Evolutionary conservation across 2,113 vertebrate genomes (phyloP), one percentile per base, ranked within the genome.

Genomic region (Bubo scandiacus): DNA sequence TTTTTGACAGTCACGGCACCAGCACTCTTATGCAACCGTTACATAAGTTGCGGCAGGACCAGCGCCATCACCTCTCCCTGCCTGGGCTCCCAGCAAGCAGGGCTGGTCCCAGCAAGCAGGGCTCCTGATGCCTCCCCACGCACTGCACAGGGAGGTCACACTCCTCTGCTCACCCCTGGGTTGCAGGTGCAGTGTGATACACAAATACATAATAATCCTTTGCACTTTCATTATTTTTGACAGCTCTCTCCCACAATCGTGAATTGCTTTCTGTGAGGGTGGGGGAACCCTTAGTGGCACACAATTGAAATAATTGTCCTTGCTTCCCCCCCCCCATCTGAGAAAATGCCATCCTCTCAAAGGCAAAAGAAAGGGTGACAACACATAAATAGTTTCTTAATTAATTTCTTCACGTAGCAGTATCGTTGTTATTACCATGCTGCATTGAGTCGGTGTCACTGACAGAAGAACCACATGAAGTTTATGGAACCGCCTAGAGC

Each of bases 381-480:
- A 80, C 49, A 36, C 0, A 1, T 38, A 89, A 87, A 89, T 36
- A 86, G 20, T 47, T 55, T 62, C 40, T 70, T 61, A 75, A 85
- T 87, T 94, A 71, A 89, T 90, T 94, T 94, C 78, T 75, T n/a
- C 54, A 78, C 2, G 13, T 63, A 74, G 70, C 61, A 66, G 40
- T 7, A 18, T 63, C 10, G 12, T 61, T 81, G 75, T 52, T 72
- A 72, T 90, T 74, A 91, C 67, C 38, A 34, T 19, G 45, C 54
- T 85, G 88, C 86, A 92, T 5, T 12, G 19, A 90, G 74, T 43
- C 11, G 8, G 27, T 93, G 87, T 86, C 91, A 81, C 51, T 32
- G 65, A 97, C 61, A 96, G 84, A 84, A 96, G 71, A 92, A 52
- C 83, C 86, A 54, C 75, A 95, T 47, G 91, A 95, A 92, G 58